These are phyloP conservation scores for Elgonia sp. DNA, from an alignment of 2,888 invertebrate species.

Conservation along the genomic window DNA sequence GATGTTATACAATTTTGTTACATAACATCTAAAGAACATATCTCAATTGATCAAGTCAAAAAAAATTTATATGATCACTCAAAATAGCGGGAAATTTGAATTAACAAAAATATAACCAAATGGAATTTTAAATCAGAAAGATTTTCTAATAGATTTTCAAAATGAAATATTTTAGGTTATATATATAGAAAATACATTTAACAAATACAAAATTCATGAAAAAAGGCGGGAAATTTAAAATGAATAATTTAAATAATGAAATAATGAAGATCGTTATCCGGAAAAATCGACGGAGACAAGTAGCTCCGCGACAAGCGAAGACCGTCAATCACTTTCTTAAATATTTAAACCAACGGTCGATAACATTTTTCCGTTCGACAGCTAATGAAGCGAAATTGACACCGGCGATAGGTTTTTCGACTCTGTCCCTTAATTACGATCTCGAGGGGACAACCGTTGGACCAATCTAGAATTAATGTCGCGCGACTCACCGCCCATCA, in stretches of 20 bases:
- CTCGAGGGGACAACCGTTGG: slow-evolving; percentile 38
- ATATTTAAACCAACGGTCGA: slow-evolving; percentile 43
- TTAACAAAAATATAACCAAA: too few species aligned
- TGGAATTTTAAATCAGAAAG: too few species aligned
- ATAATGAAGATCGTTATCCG: neutral
- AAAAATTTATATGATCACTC: too few species aligned
- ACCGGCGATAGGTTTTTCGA: slow-evolving; percentile 42
- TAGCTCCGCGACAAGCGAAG: slow-evolving; percentile 11
- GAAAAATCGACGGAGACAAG: neutral
- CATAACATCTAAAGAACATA: too few species aligned
- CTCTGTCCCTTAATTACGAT: slow-evolving; percentile 52
- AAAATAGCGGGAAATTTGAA: too few species aligned
- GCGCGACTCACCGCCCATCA: slow-evolving; percentile 61
- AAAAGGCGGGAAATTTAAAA: neutral
- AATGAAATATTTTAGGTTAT: too few species aligned
- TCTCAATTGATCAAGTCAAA: too few species aligned
- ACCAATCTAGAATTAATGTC: slow-evolving; percentile 40
- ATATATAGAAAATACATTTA: neutral
- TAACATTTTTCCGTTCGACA: slow-evolving; percentile 44
- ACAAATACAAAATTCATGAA: neutral
- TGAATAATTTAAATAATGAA: neutral
- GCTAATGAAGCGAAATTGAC: slow-evolving; percentile 59
- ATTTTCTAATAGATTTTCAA: too few species aligned
- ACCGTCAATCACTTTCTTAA: slow-evolving; percentile 56
- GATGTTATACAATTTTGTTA: too few species aligned